Evolutionary conservation across 2,888 invertebrate genomes (phyloP).

Genomic region (Ophioninae sp.): DNA sequence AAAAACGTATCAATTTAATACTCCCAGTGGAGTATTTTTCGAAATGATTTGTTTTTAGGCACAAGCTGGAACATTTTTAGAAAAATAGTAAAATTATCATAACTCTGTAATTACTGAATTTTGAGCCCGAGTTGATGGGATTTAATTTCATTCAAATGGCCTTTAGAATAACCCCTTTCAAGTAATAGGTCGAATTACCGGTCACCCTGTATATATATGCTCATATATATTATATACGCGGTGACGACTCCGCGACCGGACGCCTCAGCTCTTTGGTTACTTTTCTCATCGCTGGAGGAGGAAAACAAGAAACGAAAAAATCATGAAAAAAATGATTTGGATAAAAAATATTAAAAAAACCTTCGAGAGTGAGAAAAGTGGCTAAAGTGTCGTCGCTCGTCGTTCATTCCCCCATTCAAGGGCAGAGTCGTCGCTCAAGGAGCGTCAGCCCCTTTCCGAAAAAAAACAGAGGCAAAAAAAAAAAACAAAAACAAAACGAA

Average conservation of each 20-base stretch:
- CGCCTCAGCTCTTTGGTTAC: constrained; percentile 40
- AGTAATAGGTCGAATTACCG: too few species aligned
- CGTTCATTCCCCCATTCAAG: constrained; percentile 64
- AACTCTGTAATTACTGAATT: too few species aligned
- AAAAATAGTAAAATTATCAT: too few species aligned
- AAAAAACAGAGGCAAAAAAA: constrained; percentile 29
- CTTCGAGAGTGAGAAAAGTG: constrained; percentile 11
- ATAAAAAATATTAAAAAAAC: constrained; percentile 15
- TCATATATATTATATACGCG: constrained; percentile 65
- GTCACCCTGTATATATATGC: constrained; percentile 54
- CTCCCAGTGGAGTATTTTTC: too few species aligned
- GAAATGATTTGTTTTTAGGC: too few species aligned
- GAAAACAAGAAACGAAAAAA: not conserved
- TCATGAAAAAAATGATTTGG: not conserved
- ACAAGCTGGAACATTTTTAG: too few species aligned
- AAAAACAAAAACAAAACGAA: constrained; percentile 51
- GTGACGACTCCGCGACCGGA: constrained; percentile 71
- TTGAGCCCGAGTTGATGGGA: too few species aligned
- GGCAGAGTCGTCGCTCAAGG: constrained; percentile 73
- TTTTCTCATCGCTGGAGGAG: not conserved
- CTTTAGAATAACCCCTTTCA: too few species aligned
- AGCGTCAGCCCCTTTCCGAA: constrained; percentile 70
- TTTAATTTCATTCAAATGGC: too few species aligned
- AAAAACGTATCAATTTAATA: too few species aligned
- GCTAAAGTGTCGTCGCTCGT: constrained; percentile 47